Conservation (phyloP, 2,113 vertebrate genomes). For the Hystrix brachyura region DNA sequence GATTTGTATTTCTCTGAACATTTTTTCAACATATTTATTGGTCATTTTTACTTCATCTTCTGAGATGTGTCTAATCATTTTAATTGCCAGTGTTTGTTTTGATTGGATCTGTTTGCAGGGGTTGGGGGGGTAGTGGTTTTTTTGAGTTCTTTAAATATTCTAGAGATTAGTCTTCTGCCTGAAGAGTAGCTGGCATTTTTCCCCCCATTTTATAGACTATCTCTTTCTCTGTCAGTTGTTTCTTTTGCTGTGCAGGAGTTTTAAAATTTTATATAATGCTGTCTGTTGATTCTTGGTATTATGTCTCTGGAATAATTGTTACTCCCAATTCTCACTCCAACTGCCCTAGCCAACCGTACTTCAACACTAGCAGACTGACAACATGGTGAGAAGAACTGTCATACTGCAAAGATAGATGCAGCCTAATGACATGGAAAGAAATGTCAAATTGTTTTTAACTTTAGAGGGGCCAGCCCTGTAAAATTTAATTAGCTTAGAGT, state of each 20-base stretch:
- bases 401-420: conserved; percentile 5
- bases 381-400: neutral
- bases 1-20: neutral
- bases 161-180: neutral
- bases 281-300: neutral
- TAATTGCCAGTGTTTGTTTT: neutral
- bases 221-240: neutral
- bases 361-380: neutral
- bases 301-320: conserved; percentile 25
- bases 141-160: neutral
- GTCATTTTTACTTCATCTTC: too few relatives aligned
- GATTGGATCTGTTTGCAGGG: neutral
- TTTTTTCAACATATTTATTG: neutral
- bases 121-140: neutral
- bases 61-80: too few relatives aligned
- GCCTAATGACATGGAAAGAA: conserved; percentile 46
- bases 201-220: neutral
- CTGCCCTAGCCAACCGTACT: neutral
- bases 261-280: neutral
- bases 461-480: conserved; percentile 43
- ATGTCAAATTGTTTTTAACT: conserved; percentile 51
- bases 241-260: neutral
- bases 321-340: neutral
- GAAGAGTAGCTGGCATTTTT: neutral
- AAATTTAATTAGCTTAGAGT: conserved; percentile 72